These are phyloP conservation scores for Nasonia longicornis DNA, from an alignment of 1,140 invertebrate genomes.

Conservation along the genomic window DNA sequence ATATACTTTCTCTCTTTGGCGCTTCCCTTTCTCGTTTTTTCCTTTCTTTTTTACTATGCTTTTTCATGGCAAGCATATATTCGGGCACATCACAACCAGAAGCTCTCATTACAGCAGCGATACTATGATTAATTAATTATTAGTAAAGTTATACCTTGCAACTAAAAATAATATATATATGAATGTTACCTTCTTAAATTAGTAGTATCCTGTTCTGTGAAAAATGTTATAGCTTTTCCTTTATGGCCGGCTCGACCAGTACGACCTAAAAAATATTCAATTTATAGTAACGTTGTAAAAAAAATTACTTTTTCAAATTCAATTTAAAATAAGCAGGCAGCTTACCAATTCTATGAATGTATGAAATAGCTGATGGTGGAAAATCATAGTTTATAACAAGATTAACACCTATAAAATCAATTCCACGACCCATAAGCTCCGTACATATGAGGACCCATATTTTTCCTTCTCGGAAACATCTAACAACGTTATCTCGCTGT, in stretches of 20 bases:
- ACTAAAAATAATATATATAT: slow-evolving; percentile 23
- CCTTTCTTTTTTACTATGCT: slow-evolving; percentile 75
- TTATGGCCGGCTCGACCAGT: slow-evolving; percentile 92
- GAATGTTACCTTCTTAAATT: slow-evolving; percentile 82
- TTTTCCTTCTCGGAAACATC: slow-evolving; percentile 89
- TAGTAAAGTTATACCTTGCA: neutral
- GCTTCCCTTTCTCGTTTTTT: slow-evolving; percentile 73
- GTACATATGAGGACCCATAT: slow-evolving; percentile 98
- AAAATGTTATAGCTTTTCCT: slow-evolving; percentile 94
- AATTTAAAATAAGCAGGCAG: slow-evolving; percentile 47
- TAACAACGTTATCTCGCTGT: slow-evolving; percentile 89
- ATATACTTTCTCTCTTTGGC: slow-evolving; percentile 74
- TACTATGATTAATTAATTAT: slow-evolving; percentile 71
- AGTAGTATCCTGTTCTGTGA: slow-evolving; percentile 87
- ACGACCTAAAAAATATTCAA: slow-evolving; percentile 74
- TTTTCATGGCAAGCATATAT: slow-evolving; percentile 88
- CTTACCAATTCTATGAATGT: slow-evolving; percentile 90
- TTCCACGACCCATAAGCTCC: slow-evolving; percentile 95
- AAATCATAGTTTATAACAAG: slow-evolving; percentile 98
- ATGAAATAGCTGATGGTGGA: slow-evolving; percentile 90
- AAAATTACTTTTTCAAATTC: slow-evolving; percentile 6
- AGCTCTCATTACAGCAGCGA: slow-evolving; percentile 86
- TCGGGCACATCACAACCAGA: slow-evolving; percentile 92
- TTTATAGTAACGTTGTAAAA: slow-evolving; percentile 23
- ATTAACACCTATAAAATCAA: slow-evolving; percentile 98